Conservation (phyloP, 2,888 invertebrate species). For the Acanthopleura granulata region DNA sequence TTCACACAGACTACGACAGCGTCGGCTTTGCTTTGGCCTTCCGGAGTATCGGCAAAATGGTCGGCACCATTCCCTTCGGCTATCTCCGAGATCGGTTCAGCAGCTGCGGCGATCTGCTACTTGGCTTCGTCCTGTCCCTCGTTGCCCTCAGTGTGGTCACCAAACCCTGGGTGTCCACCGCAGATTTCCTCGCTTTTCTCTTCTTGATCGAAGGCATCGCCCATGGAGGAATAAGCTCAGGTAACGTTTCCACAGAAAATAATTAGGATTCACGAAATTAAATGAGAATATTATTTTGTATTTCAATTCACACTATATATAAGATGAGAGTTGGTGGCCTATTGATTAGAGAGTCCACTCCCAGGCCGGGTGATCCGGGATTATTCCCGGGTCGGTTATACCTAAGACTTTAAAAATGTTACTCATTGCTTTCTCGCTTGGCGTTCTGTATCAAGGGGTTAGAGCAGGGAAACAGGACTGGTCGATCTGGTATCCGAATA, state of each 20-base stretch:
- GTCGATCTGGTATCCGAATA: no score
- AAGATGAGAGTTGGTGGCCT: no score
- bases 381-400: no score
- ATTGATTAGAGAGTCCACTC: no score
- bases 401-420: no score
- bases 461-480: no score
- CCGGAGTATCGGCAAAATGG: conserved; percentile 31
- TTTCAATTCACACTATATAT: no score
- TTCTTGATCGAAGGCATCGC: conserved; percentile 31
- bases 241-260: conserved; percentile 20
- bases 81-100: conserved; percentile 32
- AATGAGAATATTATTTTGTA: no score
- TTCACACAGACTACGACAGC: conserved; percentile 32
- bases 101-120: conserved; percentile 30
- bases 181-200: conserved; percentile 29
- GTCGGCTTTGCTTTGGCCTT: conserved; percentile 33
- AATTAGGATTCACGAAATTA: no score
- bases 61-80: conserved; percentile 33
- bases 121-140: conserved; percentile 21
- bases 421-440: no score
- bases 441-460: no score
- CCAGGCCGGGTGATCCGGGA: no score
- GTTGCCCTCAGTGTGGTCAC: conserved; percentile 25
- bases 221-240: conserved; percentile 32
- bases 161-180: conserved; percentile 30